These are phyloP conservation scores for Pica pica DNA, from an alignment of 2,113 vertebrate genomes.

Conservation along the genomic window DNA sequence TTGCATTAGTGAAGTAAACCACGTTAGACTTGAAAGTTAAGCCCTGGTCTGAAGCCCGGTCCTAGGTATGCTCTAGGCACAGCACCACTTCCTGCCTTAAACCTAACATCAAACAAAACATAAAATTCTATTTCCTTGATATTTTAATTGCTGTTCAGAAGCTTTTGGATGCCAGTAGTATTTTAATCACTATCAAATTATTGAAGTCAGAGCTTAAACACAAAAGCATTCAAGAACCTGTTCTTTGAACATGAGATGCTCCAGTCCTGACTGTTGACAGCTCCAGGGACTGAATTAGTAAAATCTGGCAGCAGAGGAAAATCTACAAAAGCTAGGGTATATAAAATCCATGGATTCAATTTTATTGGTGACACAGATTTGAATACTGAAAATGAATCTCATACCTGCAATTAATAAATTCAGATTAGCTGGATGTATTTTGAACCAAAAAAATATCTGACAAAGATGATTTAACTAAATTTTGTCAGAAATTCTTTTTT, in stretches of 20 bases:
- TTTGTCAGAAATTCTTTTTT: background rate
- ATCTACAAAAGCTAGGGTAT: background rate
- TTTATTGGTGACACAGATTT: background rate
- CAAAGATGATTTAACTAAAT: background rate
- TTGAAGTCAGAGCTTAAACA: background rate
- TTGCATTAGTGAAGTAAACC: background rate
- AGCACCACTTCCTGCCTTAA: background rate
- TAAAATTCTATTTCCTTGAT: background rate
- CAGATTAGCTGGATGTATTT: background rate
- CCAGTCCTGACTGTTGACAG: background rate
- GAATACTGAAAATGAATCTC: background rate
- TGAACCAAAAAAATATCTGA: background rate
- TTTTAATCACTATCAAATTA: background rate
- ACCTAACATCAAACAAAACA: background rate
- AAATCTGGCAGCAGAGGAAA: background rate
- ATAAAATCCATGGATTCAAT: background rate
- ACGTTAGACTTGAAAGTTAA: constrained; percentile 3
- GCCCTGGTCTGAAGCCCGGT: background rate
- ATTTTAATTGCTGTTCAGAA: constrained; percentile 3
- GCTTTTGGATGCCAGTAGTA: background rate
- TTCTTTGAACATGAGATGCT: background rate
- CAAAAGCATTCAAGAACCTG: background rate
- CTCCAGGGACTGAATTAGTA: background rate
- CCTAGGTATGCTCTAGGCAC: background rate
- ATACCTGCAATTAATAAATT: background rate